These are phyloP conservation scores for Siniperca obscura DNA, from an alignment of 2,797 vertebrate species.

Conservation along the genomic window DNA sequence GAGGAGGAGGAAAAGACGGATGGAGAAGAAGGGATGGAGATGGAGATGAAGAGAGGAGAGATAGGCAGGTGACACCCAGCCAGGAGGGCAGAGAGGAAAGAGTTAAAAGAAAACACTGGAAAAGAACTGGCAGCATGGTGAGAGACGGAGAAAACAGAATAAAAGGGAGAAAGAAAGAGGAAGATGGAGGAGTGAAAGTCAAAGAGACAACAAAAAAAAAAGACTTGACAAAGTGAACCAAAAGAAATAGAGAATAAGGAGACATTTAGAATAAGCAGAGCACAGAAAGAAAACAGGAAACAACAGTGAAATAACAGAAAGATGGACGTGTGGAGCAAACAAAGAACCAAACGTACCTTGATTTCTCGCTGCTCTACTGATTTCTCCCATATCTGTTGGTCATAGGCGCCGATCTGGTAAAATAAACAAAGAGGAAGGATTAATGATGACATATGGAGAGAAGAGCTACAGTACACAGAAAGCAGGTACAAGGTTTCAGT, in stretches of 20 bases:
- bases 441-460: not conserved
- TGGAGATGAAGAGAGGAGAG: conserved; percentile 59
- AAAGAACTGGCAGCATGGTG: conserved; percentile 52
- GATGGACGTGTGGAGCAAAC: conserved; percentile 1
- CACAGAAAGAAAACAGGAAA: conserved; percentile 13
- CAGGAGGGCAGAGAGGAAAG: conserved; percentile 68
- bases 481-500: not conserved
- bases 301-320: conserved; percentile 33
- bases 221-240: conserved; percentile 1
- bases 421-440: not conserved
- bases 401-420: conserved; percentile 95
- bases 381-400: conserved; percentile 99
- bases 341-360: conserved; percentile 86
- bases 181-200: conserved; percentile 19
- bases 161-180: conserved; percentile 4
- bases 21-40: conserved; percentile 72
- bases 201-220: conserved; percentile 7
- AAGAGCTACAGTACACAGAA: not conserved
- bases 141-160: conserved; percentile 33
- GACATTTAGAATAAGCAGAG: not conserved
- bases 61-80: conserved; percentile 54
- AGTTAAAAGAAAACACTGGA: conserved; percentile 70
- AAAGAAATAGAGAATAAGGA: not conserved
- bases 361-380: conserved; percentile 99
- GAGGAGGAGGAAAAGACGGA: conserved; percentile 55